A percentile compares a stretch with the other conserved stretches of the same genome.
Evolutionary conservation across 1,140 invertebrate species (phyloP).

Genomic region (Ptiloglossa arizonensis): DNA sequence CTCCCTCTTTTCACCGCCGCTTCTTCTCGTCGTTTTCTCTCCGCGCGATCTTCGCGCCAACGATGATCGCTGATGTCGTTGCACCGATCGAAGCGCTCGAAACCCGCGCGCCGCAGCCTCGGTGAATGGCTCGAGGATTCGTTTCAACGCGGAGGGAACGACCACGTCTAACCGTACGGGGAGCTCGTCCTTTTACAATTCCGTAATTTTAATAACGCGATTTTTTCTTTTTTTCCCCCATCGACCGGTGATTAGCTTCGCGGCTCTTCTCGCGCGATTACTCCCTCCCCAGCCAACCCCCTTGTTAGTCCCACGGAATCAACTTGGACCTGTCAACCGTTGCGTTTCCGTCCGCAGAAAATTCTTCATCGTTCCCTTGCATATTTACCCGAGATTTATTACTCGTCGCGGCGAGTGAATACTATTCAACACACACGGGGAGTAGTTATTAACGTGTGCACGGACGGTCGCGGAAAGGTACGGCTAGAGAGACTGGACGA

Average conservation of each 20-base stretch:
- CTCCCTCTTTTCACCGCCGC: constrained; percentile 4
- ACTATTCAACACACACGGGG: neutral
- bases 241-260: too few relatives aligned
- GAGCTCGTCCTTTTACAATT: too few relatives aligned
- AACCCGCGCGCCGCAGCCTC: neutral
- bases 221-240: too few relatives aligned
- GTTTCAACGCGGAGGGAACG: neutral
- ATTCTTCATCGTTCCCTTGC: too few relatives aligned
- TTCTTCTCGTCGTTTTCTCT: neutral
- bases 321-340: too few relatives aligned
- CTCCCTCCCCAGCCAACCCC: too few relatives aligned
- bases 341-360: too few relatives aligned
- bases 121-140: neutral
- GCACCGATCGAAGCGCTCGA: neutral
- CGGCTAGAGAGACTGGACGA: neutral
- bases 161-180: too few relatives aligned
- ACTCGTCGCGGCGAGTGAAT: neutral
- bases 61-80: constrained; percentile 15
- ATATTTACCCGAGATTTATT: too few relatives aligned
- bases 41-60: constrained; percentile 2
- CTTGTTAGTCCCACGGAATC: neutral
- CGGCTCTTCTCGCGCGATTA: too few relatives aligned
- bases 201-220: too few relatives aligned
- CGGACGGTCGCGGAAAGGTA: neutral
- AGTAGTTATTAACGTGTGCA: neutral